A percentile compares a stretch with the other conserved stretches of the same genome.
Conservation (phyloP, 1,140 invertebrate species). For the Amphibalanus amphitrite region DNA sequence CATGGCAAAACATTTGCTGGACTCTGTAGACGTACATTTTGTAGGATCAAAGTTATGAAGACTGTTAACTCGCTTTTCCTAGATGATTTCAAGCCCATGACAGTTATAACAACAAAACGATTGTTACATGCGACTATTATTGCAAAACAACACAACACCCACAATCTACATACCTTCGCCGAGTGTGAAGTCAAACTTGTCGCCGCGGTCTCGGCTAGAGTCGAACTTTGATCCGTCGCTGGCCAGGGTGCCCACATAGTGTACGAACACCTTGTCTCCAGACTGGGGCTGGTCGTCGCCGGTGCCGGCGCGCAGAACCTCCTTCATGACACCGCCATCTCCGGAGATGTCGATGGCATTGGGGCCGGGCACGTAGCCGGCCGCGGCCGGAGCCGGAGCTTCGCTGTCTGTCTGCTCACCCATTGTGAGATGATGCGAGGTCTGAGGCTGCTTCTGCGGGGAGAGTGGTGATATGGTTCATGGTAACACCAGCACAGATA, state of each 20-base stretch:
- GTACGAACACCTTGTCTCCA: slow-evolving; percentile 59
- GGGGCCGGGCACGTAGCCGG: slow-evolving; percentile 13
- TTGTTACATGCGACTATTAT: too few relatives aligned
- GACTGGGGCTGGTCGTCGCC: slow-evolving; percentile 40
- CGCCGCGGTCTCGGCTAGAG: slow-evolving; percentile 60
- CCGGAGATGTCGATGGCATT: slow-evolving; percentile 39
- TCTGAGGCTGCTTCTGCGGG: neutral
- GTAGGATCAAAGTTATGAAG: too few relatives aligned
- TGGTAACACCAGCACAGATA: too few relatives aligned
- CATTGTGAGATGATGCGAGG: neutral
- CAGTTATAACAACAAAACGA: too few relatives aligned
- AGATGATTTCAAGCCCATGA: too few relatives aligned
- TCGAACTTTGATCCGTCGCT: slow-evolving; percentile 83
- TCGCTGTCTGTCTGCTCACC: neutral
- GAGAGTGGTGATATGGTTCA: too few relatives aligned
- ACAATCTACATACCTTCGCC: slow-evolving; percentile 50
- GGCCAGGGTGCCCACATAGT: slow-evolving; percentile 79
- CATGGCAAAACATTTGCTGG: too few relatives aligned
- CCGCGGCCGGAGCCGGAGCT: neutral
- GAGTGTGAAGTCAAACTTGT: slow-evolving; percentile 67
- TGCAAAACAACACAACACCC: too few relatives aligned
- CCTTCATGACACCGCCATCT: slow-evolving; percentile 73
- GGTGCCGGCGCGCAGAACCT: slow-evolving; percentile 55
- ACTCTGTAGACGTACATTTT: too few relatives aligned
- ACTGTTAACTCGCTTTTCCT: too few relatives aligned